A percentile compares a stretch with the other conserved stretches of the same genome.
These are phyloP conservation scores for Fissipunctia ypsillon DNA, from an alignment of 2,888 invertebrate species.

Conservation along the genomic window DNA sequence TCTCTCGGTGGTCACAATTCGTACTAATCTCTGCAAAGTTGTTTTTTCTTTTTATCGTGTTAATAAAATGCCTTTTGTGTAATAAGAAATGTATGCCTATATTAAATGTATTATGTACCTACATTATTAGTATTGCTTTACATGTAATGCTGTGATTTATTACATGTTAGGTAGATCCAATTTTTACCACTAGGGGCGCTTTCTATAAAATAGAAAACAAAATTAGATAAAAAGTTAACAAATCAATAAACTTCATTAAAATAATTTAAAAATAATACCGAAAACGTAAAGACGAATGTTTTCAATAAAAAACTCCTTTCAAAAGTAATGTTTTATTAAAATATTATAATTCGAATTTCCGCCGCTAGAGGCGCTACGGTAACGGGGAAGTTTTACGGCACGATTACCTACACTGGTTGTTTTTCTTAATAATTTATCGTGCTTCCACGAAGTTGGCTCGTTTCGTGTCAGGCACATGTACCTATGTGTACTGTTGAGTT, in stretches of 20 bases:
- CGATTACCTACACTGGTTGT: conserved; percentile 64
- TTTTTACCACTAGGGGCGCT: conserved; percentile 46
- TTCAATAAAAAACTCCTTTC: conserved; percentile 39
- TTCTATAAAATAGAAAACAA: background rate
- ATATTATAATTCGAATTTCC: conserved; percentile 48
- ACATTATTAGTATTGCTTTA: background rate
- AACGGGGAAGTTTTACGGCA: conserved; percentile 54
- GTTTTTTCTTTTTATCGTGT: background rate
- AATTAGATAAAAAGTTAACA: conserved; percentile 1
- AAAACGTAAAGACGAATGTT: conserved; percentile 35
- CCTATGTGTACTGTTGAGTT: conserved; percentile 52
- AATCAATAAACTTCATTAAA: conserved; percentile 16
- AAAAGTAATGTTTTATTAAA: conserved; percentile 46
- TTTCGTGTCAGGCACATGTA: conserved; percentile 48
- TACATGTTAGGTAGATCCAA: background rate
- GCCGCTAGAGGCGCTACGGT: conserved; percentile 69
- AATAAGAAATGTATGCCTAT: background rate
- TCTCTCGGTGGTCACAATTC: conserved; percentile 9
- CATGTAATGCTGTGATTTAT: conserved; percentile 1
- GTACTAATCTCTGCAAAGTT: conserved; percentile 2
- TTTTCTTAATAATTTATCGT: conserved; percentile 69
- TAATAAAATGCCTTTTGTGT: background rate
- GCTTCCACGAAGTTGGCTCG: conserved; percentile 61
- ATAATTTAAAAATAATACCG: conserved; percentile 30
- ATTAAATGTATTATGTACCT: no score